phyloP scores from a whole-genome alignment of 1,140 invertebrate genomes.

The Bombus confusus region DNA sequence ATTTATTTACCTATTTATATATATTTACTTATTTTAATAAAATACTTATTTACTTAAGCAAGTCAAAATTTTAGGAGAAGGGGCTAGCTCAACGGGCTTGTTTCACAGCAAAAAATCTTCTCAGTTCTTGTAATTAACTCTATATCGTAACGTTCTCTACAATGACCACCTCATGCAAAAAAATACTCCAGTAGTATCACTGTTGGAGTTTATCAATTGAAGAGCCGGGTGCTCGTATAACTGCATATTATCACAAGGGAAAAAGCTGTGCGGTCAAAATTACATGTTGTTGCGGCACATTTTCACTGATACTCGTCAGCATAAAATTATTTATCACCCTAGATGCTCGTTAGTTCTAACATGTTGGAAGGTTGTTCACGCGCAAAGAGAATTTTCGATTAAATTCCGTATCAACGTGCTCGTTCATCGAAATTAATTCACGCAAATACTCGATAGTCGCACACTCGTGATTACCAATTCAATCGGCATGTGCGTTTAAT shows the following conservation, averaged over 20 bases:
- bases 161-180: background rate
- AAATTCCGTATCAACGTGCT: background rate
- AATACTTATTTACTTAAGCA: too few relatives aligned
- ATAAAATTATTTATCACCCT: background rate
- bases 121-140: background rate
- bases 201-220: background rate
- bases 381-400: background rate
- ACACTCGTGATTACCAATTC: background rate
- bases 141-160: background rate
- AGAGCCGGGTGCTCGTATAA: background rate
- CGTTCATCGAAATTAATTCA: constrained; percentile 1
- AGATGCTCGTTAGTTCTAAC: background rate
- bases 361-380: too few relatives aligned
- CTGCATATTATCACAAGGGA: too few relatives aligned
- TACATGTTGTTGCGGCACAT: background rate
- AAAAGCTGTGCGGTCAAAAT: background rate
- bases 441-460: background rate
- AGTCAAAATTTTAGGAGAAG: too few relatives aligned
- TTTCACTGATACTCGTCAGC: too few relatives aligned
- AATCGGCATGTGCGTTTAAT: background rate
- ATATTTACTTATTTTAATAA: too few relatives aligned
- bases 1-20: too few relatives aligned
- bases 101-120: background rate
- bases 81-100: too few relatives aligned
- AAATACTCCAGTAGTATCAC: background rate